phyloP scores from a whole-genome alignment of 2,113 vertebrate species.

The Oplegnathus fasciatus region DNA sequence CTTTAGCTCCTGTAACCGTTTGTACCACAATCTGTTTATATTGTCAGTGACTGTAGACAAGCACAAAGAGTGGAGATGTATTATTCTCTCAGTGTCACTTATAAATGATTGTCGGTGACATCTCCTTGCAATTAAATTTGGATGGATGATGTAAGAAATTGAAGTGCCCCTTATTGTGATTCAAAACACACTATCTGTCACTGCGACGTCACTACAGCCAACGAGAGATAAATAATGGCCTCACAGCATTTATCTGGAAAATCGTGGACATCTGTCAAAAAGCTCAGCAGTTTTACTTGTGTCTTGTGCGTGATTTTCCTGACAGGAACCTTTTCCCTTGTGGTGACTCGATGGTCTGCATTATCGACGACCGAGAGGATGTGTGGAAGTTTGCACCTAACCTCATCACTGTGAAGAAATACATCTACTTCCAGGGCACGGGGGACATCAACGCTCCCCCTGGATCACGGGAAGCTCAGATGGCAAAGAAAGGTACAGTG shows the following conservation, averaged over 20 bases:
- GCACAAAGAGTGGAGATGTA: slow-evolving; percentile 13
- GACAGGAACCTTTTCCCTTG: slow-evolving; percentile 96
- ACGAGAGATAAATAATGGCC: neutral
- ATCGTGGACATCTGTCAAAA: neutral
- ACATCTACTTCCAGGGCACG: slow-evolving; percentile 96
- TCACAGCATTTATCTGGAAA: neutral
- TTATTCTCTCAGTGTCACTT: slow-evolving; percentile 22
- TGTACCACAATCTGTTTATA: neutral
- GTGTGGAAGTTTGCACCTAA: slow-evolving; percentile 99
- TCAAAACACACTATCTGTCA: slow-evolving; percentile 1
- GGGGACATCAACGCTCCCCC: slow-evolving; percentile 96
- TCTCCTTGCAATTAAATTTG: neutral
- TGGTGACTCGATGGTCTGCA: slow-evolving; percentile 98
- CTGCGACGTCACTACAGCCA: neutral
- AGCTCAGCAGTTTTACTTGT: neutral
- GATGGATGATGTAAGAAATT: neutral
- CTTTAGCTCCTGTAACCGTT: neutral
- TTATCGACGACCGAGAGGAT: slow-evolving; percentile 98
- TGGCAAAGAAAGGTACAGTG: slow-evolving; percentile 88
- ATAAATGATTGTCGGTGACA: neutral
- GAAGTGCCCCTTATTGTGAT: neutral
- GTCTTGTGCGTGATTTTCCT: neutral
- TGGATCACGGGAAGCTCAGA: slow-evolving; percentile 89
- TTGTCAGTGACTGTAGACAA: neutral
- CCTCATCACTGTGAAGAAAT: slow-evolving; percentile 98